Conservation (phyloP, 2,888 invertebrate genomes). For the Ashinkailepas kermadecensis region DNA sequence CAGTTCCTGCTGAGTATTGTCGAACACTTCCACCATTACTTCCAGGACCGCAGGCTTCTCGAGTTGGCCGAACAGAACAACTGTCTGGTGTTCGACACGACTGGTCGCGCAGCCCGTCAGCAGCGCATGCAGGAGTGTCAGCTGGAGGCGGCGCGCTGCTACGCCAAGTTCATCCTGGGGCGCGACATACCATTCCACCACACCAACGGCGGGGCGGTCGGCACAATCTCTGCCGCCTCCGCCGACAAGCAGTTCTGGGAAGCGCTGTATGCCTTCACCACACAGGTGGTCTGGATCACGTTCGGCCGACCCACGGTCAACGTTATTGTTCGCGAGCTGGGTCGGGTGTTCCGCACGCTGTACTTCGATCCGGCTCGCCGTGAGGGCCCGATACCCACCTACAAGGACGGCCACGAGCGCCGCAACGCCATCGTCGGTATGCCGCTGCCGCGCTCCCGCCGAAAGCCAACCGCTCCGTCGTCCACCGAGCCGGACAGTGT, state of each 20-base stretch:
- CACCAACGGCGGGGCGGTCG: background rate
- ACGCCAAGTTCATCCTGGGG: background rate
- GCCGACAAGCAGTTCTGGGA: background rate
- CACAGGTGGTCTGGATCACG: background rate
- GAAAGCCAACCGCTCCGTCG: background rate
- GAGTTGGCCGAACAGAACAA: background rate
- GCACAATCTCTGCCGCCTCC: background rate
- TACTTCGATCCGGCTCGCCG: background rate
- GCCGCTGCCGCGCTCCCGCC: too few species aligned
- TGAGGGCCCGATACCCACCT: background rate
- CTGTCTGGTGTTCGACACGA: background rate
- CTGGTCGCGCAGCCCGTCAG: background rate
- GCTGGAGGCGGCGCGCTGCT: background rate
- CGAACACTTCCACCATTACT: slow-evolving; percentile 12
- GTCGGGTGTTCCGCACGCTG: background rate
- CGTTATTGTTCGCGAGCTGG: background rate
- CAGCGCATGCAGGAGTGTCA: background rate
- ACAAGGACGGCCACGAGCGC: background rate
- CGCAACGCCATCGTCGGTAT: background rate
- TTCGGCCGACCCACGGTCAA: background rate
- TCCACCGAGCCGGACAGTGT: background rate
- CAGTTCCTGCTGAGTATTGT: background rate
- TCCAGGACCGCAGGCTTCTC: background rate
- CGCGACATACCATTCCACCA: background rate
- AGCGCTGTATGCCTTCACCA: background rate